These are phyloP conservation scores for Lucilia cuprina DNA, from an alignment of 1,140 invertebrate species.

Conservation along the genomic window DNA sequence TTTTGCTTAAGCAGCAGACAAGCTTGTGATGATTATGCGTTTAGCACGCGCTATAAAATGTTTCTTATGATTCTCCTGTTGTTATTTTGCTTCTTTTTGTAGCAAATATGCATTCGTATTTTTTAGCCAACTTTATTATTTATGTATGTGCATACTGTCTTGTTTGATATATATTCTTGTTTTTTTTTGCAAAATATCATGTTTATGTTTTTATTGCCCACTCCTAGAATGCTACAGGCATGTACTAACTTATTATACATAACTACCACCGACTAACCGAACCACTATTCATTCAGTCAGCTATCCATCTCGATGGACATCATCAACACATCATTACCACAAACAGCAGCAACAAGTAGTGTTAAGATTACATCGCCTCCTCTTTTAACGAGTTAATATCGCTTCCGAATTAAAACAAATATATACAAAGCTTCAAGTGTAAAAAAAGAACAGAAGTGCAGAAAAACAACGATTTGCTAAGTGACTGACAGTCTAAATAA, in stretches of 20 bases:
- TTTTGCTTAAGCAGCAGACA: background rate
- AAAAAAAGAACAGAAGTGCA: no score
- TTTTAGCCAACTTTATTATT: constrained; percentile 7
- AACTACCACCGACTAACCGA: background rate
- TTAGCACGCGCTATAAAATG: constrained; percentile 32
- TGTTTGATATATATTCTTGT: background rate
- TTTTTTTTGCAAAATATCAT: background rate
- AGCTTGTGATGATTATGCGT: constrained; percentile 26
- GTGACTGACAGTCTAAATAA: background rate
- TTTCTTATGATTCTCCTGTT: background rate
- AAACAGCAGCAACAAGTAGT: background rate
- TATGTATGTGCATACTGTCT: constrained; percentile 7
- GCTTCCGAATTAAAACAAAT: background rate
- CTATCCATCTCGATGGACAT: constrained; percentile 44
- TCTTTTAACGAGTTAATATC: background rate
- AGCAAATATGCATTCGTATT: background rate
- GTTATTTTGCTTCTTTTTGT: background rate
- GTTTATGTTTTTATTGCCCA: constrained; percentile 22
- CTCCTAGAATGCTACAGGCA: constrained; percentile 11
- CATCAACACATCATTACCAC: constrained; percentile 39
- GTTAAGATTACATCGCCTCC: background rate
- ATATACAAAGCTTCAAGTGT: background rate
- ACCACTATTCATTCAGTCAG: background rate
- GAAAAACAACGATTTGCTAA: constrained; percentile 1
- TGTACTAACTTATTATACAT: background rate